phyloP scores from a whole-genome alignment of 92 coral and sea anemone species.

The Nematostella vectensis region DNA sequence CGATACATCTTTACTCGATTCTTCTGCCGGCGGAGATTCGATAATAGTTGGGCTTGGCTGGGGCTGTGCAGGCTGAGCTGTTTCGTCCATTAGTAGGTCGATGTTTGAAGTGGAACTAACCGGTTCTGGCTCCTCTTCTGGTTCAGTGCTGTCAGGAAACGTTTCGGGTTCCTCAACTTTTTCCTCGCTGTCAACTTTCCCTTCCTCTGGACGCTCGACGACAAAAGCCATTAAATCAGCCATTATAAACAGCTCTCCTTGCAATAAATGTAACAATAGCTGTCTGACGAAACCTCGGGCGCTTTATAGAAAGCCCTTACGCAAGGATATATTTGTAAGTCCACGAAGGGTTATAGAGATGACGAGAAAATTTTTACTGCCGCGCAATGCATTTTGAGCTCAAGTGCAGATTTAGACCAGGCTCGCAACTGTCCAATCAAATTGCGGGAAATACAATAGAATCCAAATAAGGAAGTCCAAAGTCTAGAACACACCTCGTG shows the following conservation, averaged over 20 bases:
- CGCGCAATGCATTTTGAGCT: conserved; percentile 40
- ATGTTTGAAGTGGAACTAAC: no score
- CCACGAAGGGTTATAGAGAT: conserved; percentile 13
- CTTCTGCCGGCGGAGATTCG: no score
- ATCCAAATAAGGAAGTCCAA: conserved; percentile 5
- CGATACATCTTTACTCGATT: no score
- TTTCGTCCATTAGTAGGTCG: no score
- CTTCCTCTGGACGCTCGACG: no score
- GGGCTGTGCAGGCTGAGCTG: no score
- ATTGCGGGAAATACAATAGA: conserved; percentile 3
- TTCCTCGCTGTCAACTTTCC: no score
- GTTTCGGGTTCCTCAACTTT: no score
- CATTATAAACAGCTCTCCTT: not conserved
- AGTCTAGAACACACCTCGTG: not conserved
- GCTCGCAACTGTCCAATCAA: conserved; percentile 36
- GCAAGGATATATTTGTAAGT: conserved; percentile 22
- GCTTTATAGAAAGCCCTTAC: conserved; percentile 30
- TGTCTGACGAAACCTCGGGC: conserved; percentile 28
- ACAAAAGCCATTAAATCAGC: not conserved
- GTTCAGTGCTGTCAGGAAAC: no score
- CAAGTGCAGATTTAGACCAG: conserved; percentile 36
- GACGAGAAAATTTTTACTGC: conserved; percentile 23
- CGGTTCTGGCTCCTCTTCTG: no score
- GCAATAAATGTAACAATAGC: not conserved
- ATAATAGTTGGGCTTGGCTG: no score